A percentile compares a stretch with the other conserved stretches of the same genome.
Conservation (phyloP, 2,113 vertebrate genomes). For the Corythaixoides concolor region DNA sequence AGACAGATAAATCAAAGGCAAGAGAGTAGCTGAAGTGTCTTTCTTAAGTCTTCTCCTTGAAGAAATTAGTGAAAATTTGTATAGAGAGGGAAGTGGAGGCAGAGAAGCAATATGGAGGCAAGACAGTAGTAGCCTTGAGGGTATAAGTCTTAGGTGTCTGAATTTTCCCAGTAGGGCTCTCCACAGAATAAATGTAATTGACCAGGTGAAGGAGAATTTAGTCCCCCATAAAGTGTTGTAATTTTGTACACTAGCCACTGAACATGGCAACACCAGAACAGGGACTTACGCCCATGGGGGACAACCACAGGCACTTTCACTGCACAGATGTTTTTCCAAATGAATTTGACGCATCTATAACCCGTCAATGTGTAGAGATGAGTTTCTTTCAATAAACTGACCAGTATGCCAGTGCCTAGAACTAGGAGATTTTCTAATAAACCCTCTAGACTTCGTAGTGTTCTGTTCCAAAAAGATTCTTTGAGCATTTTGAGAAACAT, state of each 20-base stretch:
- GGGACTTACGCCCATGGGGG: background rate
- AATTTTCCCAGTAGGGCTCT: background rate
- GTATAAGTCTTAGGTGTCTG: background rate
- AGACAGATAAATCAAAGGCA: background rate
- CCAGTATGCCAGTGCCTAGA: background rate
- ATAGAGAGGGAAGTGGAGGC: background rate
- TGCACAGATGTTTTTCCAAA: background rate
- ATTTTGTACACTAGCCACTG: background rate
- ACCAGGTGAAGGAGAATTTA: background rate
- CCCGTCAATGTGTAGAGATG: background rate
- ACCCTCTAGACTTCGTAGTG: background rate
- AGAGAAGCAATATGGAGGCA: background rate
- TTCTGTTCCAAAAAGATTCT: background rate
- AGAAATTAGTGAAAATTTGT: background rate
- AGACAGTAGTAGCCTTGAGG: background rate
- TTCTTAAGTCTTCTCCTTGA: background rate
- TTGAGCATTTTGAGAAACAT: background rate
- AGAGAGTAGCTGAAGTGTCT: background rate
- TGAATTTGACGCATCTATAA: background rate
- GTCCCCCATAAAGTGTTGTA: rapidly evolving
- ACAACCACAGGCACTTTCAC: background rate
- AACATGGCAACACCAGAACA: background rate
- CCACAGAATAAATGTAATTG: background rate
- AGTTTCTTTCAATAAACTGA: background rate
- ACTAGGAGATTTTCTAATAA: background rate